Evolutionary conservation across 2,888 invertebrate genomes (phyloP), one percentile per base, ranked within the genome.

Genomic region (Creontiades dilutus): DNA sequence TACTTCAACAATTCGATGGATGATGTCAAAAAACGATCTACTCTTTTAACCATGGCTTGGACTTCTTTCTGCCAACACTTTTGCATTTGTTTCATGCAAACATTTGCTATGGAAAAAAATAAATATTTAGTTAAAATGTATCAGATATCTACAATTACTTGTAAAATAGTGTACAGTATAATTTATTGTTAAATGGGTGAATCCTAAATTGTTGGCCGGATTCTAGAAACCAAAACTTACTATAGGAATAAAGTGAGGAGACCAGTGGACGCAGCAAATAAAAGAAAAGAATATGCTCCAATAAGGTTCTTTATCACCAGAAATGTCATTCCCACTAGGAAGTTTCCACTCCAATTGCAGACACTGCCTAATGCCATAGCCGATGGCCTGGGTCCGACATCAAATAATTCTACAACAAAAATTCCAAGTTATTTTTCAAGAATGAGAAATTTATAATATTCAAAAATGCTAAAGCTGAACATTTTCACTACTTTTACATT

Each of bases 301-400:
- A 97, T 95, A 48, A 93, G 92, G 19, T 93, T 93, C 91, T 96
- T 94, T 93, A 97, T 93, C 14, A 94, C 93, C 12, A 96, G 96
- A 93, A 97, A 97, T 27, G 95, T 94, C 94, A 97, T 95, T 52
- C 96, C 98, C 91, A 98, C 96, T 9, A 97, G 92, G 93, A 98
- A 97, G 94, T 98, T 98, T 78, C 97, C 97, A 0, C 95, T 95
- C 98, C 98, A 98, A 93, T 98, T 98, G 90, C 96, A 95, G 92
- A 97, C 95, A 91, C 97, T 97, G 75, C 97, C 98, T 93, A 97
- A 94, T 81, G 97, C 96, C 97, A 98, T 97, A 86, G 97, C 97
- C 27, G 96, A 95, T 0, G 97, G 95, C n/a, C 97, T 95, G 0
- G 97, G 97, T 0, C 96, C 96, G 90, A 97, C 96, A 92, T 97